Percentiles rank a stretch among this genome's conserved stretches.
Evolutionary conservation across 2,797 vertebrate species (phyloP).

Genomic region (Halcyon badia): DNA sequence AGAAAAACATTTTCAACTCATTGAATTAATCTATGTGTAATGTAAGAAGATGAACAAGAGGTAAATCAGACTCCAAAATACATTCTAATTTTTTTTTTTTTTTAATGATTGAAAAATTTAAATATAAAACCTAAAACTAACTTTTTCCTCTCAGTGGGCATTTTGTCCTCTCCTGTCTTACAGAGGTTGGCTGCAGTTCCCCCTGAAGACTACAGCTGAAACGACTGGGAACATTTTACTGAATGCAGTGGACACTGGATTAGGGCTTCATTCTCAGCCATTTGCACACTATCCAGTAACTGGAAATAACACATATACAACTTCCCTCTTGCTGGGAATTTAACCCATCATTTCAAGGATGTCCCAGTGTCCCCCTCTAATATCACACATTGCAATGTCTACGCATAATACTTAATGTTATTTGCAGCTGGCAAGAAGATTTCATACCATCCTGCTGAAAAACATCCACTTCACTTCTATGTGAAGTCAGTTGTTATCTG

Average conservation of each 20-base stretch:
- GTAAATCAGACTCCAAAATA: not conserved
- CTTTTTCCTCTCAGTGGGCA: not conserved
- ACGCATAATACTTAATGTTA: not conserved
- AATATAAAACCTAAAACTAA: not conserved
- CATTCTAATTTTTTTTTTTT: not conserved
- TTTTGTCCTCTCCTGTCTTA: not conserved
- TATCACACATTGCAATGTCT: not conserved
- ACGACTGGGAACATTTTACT: not conserved
- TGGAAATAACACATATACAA: not conserved
- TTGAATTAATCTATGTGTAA: not conserved
- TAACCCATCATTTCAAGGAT: not conserved
- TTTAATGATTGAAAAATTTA: not conserved
- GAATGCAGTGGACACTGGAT: not conserved
- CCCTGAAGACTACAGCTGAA: not conserved
- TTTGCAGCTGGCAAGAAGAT: not conserved
- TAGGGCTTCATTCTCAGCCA: not conserved
- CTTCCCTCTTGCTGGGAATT: not conserved
- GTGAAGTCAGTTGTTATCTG: not conserved
- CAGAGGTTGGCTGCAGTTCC: not conserved
- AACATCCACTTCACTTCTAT: accelerated
- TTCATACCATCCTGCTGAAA: not conserved
- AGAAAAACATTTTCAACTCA: not conserved
- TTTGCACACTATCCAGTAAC: not conserved
- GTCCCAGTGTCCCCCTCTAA: not conserved
- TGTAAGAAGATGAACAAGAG: not conserved